Evolutionary conservation across 2,888 invertebrate species (phyloP), one percentile per base, ranked within the genome.

Genomic region (Cenopis cana): DNA sequence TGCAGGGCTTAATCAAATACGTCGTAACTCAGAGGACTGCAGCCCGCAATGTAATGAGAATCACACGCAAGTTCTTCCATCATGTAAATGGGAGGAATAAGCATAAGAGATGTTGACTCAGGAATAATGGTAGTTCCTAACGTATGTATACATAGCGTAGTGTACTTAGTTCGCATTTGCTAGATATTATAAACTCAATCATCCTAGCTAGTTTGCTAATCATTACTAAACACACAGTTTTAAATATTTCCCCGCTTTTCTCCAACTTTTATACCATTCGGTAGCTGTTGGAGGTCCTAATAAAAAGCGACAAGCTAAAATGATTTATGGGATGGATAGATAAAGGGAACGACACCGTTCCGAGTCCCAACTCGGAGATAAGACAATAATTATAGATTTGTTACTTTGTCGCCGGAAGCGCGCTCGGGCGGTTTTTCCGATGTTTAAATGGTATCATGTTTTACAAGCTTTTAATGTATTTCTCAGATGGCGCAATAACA

Each of bases 221-320:
- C 33, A 33, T 33, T 33, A 5, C 5, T 33, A 33, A 33, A 33
- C 33, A 33, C 33, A 33, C 8, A 8, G 33, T 33, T 33, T 6
- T 8, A 33, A 33, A 33, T 6, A n/a, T n/a, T 46, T 24, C 2
- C 18, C n/a, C 61, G 62, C 52, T 36, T 54, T 2, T 14, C 20
- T 36, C 6, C 2, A n/a, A 18, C 4, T 18, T 3, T 70, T 60
- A 74, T 81, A 82, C 76, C 71, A 76, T 78, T 76, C 73, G 59
- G 76, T 54, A 80, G 78, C 79, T 78, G 82, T 82, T 76, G 85
- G 85, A 85, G 78, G 79, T 79, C 77, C 81, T 85, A 86, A 89
- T 89, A 90, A 90, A 90, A 91, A 91, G 85, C 81, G 90, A 87
- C 90, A 87, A 84, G 80, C 81, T 85, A 85, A 89, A 88, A 91